Base-by-base conservation (phyloP, 2,797 vertebrate genomes). In the Toxotes lorentzi region DNA sequence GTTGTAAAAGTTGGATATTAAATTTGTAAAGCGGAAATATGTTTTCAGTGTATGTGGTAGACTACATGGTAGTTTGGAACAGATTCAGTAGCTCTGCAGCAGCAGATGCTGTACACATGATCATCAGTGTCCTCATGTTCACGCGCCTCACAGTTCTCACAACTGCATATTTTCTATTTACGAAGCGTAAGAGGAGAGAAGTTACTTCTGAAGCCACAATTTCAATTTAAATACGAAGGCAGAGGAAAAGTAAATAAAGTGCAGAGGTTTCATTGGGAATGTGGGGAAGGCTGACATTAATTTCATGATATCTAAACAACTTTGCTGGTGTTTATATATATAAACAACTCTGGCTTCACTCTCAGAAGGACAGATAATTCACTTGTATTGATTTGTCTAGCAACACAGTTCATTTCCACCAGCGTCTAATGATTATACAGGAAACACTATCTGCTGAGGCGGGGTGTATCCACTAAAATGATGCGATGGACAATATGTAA, bases 251-350 rank as follows among this genome's bases (percentile, higher is more conserved):
- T 21, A 32, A 76, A 67, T 63, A 67, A 30, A 11, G 30, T 70
- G 27, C 30, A 62, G 47, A 69, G 13, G 45, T 67, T 72, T 67
- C 58, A 62, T 0, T 27, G 41, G 45, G 11, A 57, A 45, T 30
- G 40, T 27, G 54, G 21, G 30, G 7, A 34, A 61, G 27, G 27
- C 6, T 40, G 41, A 57, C 30, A 48, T 27, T 62, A 62, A 61
- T 35, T 69, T 74, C 53, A 56, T 34, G 16, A 32, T 35, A 70
- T 69, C 23, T 14, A 69, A 69, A 56, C 50, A 63, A 35, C 19
- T 54, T 47, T 45, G 53, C 17, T 48, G 40, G n/a, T 40, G 30
- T 71, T 45, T n/a, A 34, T 32, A 30, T 32, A 41, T 40, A 45
- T 12, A 38, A 54, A 66, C 51, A 50, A 17, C 57, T 53, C 23